These are phyloP conservation scores for human (Homo sapiens) DNA, from an alignment of 2,113 vertebrate genomes.

Conservation along the genomic window GRCh38 chr17:4331501-4332000, in stretches of 20 bases:
- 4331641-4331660: background rate
- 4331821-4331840: conserved; percentile 59
- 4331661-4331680: background rate
- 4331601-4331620: background rate
- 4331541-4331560: background rate
- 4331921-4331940: conserved; percentile 68
- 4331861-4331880: conserved; percentile 62
- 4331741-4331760: conserved; percentile 4
- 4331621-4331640: conserved; percentile 36
- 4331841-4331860: conserved; percentile 52
- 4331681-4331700: conserved; percentile 8
- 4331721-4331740: background rate
- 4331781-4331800: conserved; percentile 36
- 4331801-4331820: conserved; percentile 65
- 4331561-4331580: background rate
- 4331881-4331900: conserved; percentile 70
- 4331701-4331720: conserved; percentile 33
- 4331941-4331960: conserved; percentile 58
- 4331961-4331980: conserved; percentile 53
- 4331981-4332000: conserved; percentile 31
- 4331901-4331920: conserved; percentile 71
- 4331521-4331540: background rate
- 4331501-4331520: background rate
- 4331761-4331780: conserved; percentile 60
- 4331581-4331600: background rate